Evolutionary conservation across 2,888 invertebrate species (phyloP).

Genomic region (Coleophora flavipennella): DNA sequence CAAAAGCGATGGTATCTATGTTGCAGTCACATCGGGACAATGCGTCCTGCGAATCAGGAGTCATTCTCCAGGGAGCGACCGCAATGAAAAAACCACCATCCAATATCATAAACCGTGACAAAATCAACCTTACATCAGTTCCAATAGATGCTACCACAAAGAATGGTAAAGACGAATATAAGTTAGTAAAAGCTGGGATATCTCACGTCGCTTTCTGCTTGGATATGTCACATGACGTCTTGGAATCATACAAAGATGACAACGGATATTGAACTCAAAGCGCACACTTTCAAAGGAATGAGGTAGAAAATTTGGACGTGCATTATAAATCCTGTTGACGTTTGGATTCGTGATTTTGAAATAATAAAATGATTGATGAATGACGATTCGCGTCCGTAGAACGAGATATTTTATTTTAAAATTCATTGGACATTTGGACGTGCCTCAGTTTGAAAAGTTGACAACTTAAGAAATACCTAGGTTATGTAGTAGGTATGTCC

Average conservation of each 20-base stretch:
- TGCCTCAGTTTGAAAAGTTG: too few relatives aligned
- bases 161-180: constrained; percentile 9
- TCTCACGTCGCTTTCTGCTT: constrained; percentile 41
- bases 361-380: constrained; percentile 1
- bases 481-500: too few relatives aligned
- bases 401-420: too few relatives aligned
- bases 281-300: not conserved
- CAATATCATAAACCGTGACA: constrained; percentile 14
- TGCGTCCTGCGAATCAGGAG: not conserved
- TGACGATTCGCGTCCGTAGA: not conserved
- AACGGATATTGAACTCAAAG: not conserved
- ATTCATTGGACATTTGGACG: too few relatives aligned
- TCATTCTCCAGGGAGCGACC: constrained; percentile 25
- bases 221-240: constrained; percentile 5
- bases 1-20: constrained; percentile 7
- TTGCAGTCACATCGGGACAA: constrained; percentile 2
- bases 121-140: constrained; percentile 17
- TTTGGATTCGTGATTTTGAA: too few relatives aligned
- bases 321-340: too few relatives aligned
- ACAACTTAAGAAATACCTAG: too few relatives aligned
- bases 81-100: constrained; percentile 2
- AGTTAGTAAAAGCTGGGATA: constrained; percentile 24
- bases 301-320: too few relatives aligned
- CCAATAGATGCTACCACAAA: not conserved
- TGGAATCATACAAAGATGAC: not conserved